phyloP scores from a whole-genome alignment of 2,113 vertebrate genomes.

The Erythrocercus mccallii region DNA sequence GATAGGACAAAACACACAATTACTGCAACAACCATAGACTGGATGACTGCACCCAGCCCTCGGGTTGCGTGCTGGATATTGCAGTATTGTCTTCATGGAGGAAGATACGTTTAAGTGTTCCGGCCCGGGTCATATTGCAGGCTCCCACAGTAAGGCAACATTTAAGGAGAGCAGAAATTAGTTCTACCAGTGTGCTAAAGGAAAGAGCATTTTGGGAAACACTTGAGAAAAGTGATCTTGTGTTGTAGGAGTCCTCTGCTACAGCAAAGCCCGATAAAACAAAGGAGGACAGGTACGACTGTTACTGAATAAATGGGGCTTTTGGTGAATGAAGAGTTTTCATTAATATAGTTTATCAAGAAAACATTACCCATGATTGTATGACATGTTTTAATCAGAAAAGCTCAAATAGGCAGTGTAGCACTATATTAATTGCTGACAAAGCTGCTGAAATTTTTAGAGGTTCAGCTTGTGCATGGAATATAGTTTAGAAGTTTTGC shows the following conservation, averaged over 20 bases:
- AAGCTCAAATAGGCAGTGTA: neutral
- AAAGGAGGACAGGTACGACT: neutral
- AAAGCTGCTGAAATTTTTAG: neutral
- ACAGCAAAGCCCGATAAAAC: neutral
- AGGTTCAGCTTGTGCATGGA: neutral
- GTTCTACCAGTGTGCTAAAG: neutral
- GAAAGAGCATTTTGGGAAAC: neutral
- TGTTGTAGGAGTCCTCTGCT: neutral
- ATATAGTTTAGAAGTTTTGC: neutral
- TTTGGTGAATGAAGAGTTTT: neutral
- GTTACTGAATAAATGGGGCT: neutral
- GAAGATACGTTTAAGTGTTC: neutral
- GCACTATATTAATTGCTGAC: neutral
- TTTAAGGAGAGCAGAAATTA: neutral
- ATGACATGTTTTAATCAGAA: neutral
- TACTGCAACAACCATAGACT: neutral
- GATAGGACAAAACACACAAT: neutral
- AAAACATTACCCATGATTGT: neutral
- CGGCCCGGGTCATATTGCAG: fast-evolving
- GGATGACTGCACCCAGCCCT: neutral
- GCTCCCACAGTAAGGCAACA: neutral
- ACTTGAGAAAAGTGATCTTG: neutral
- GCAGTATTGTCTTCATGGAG: neutral
- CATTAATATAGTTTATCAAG: neutral
- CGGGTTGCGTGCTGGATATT: neutral